These are phyloP conservation scores for Gracilinanus agilis DNA, from an alignment of 2,113 vertebrate species.

Conservation along the genomic window DNA sequence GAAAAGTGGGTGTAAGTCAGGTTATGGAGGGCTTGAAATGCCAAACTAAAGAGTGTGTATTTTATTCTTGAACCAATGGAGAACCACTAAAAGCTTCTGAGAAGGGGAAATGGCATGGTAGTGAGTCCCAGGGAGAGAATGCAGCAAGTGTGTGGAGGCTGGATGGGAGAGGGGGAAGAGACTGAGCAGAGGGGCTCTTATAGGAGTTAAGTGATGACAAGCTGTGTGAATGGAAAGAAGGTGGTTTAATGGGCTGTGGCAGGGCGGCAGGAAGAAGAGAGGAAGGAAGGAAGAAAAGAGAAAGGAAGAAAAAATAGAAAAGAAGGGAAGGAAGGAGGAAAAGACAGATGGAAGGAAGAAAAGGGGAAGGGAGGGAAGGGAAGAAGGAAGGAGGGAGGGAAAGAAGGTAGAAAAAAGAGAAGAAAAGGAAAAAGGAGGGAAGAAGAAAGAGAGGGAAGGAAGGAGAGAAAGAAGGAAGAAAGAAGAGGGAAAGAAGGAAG, in stretches of 20 bases:
- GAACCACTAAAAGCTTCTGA: neutral
- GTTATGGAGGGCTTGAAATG: too few relatives aligned
- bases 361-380: neutral
- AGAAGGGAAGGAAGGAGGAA: too few relatives aligned
- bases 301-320: neutral
- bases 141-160: neutral
- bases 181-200: neutral
- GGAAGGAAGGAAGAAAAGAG: neutral
- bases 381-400: neutral
- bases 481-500: neutral
- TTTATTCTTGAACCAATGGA: too few relatives aligned
- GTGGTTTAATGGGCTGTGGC: neutral
- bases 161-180: neutral
- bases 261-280: neutral
- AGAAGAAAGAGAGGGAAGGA: rapidly evolving
- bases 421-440: neutral
- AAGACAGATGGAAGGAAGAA: neutral
- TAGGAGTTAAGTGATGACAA: neutral
- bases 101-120: neutral
- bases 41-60: too few relatives aligned
- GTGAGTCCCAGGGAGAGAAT: neutral
- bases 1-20: neutral
- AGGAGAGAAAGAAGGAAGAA: too few relatives aligned
- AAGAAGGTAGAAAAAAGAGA: neutral
- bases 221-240: neutral